Evolutionary conservation across 1,140 invertebrate genomes (phyloP).

Genomic region (Macrostomum lignano): DNA sequence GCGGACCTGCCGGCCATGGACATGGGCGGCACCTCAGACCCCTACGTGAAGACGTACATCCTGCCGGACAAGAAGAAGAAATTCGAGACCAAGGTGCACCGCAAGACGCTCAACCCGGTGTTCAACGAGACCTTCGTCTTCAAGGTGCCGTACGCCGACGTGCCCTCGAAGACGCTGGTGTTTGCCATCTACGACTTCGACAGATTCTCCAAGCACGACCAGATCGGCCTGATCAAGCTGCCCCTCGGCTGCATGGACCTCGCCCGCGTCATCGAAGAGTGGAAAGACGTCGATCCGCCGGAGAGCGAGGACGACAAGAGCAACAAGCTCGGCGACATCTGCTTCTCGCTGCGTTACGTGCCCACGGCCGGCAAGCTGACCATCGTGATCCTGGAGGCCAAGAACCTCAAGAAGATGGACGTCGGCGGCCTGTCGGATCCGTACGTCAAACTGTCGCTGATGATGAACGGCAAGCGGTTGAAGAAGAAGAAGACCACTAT

Average conservation of each 20-base stretch:
- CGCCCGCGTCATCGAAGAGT: conserved; percentile 92
- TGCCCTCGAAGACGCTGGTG: conserved; percentile 85
- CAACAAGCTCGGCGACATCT: conserved; percentile 61
- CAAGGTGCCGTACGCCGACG: conserved; percentile 93
- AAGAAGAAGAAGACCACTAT: conserved; percentile 99
- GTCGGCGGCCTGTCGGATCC: conserved; percentile 76
- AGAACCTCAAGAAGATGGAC: conserved; percentile 99
- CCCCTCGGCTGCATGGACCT: conserved; percentile 87
- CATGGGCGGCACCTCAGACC: conserved; percentile 94
- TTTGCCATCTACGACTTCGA: conserved; percentile 99
- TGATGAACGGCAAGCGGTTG: conserved; percentile 94
- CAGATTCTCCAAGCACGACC: conserved; percentile 96
- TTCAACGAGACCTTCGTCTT: conserved; percentile 98
- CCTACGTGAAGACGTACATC: conserved; percentile 94
- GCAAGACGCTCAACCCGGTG: conserved; percentile 84
- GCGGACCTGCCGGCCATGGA: conserved; percentile 88
- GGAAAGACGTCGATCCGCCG: conserved; percentile 81
- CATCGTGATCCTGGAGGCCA: conserved; percentile 85
- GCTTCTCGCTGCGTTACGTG: conserved; percentile 90
- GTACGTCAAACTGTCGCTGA: conserved; percentile 95
- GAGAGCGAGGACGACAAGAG: conserved; percentile 90
- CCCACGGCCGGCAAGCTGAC: conserved; percentile 91
- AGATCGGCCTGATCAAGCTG: conserved; percentile 93
- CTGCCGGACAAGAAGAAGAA: conserved; percentile 99
- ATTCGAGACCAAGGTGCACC: conserved; percentile 96